Evolutionary conservation across 2,113 vertebrate genomes (phyloP), one percentile per base, ranked within the genome.

Genomic region (Tamias sibiricus): DNA sequence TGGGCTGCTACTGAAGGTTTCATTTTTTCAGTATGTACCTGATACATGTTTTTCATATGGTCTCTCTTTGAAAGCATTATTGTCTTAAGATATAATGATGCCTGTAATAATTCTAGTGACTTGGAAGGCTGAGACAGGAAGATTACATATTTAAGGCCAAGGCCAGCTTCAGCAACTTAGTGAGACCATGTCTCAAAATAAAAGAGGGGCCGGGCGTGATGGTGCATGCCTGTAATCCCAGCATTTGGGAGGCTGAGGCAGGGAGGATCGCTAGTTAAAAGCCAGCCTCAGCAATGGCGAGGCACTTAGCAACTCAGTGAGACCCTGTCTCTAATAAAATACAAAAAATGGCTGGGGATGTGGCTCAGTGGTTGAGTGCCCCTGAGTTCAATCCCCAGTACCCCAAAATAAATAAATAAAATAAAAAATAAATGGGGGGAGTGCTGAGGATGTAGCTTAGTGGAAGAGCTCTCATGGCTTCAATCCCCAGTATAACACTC

Each of bases 31-130:
- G 28, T 49, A n/a, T 72, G 4, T 81, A 80, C 10, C 28, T 87
- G 40, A 82, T 49, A 47, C 17, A 69, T 49, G 26, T 68, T 49
- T 35, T 87, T 94, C 75, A 66, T 87, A 74, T 84, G 42, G 9
- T 47, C 92, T 81, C 8, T 28, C 28, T n/a, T 35, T 75, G 37
- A 95, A 97, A 96, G 19, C 44, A 72, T 62, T 93, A 85, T 64
- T 94, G 44, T 85, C 40, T 37, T 77, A 64, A 86, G 37, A 75
- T 92, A 75, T 20, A 4, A 44, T 57, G 30, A 66, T 30, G 47
- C 24, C 59, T 62, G 26, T 28, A 62, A 62, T 28, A 28, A 62
- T 62, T 9, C 24, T 24, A 62, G 24, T 62, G 59, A 62, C 66
- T 69, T 69, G 66, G 66, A n/a, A 69, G 16, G 35, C 35, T 69